A percentile compares a stretch with the other conserved stretches of the same genome.
These are phyloP conservation scores for Sebastes nivosus DNA, from an alignment of 2,797 vertebrate genomes.

Conservation along the genomic window DNA sequence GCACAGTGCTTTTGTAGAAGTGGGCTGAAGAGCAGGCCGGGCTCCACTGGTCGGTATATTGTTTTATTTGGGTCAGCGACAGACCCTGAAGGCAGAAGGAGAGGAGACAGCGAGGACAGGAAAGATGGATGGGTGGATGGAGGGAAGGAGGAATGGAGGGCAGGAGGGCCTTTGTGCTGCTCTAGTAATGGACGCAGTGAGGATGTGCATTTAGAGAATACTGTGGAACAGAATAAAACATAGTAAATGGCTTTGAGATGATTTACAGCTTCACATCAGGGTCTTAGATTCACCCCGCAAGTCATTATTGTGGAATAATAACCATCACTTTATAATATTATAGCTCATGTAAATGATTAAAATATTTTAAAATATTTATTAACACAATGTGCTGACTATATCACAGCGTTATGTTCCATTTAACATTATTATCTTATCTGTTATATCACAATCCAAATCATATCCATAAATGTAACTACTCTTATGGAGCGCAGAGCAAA, in stretches of 20 bases:
- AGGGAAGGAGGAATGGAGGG: conserved; percentile 48
- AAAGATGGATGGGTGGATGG: conserved; percentile 61
- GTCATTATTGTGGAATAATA: background rate
- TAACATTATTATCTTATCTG: background rate
- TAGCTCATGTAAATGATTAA: background rate
- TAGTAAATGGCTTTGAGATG: background rate
- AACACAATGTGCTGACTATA: background rate
- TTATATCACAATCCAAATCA: background rate
- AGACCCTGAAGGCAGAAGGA: conserved; percentile 57
- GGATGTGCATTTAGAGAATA: background rate
- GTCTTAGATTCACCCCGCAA: background rate
- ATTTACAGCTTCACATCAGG: conserved; percentile 10
- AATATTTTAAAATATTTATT: background rate
- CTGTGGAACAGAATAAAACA: conserved; percentile 2
- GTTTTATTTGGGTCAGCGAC: conserved; percentile 70
- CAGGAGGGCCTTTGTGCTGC: conserved; percentile 38
- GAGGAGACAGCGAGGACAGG: conserved; percentile 35
- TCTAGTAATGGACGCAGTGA: conserved; percentile 41
- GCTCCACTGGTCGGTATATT: conserved; percentile 35
- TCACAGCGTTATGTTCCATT: background rate
- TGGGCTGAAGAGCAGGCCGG: conserved; percentile 34
- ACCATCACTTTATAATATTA: background rate
- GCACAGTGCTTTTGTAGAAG: conserved; percentile 28
- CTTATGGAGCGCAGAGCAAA: too few relatives aligned
- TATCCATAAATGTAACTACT: too few relatives aligned